Base-by-base conservation (phyloP, 2,113 vertebrate genomes). In the Hippopotamus amphibius region DNA sequence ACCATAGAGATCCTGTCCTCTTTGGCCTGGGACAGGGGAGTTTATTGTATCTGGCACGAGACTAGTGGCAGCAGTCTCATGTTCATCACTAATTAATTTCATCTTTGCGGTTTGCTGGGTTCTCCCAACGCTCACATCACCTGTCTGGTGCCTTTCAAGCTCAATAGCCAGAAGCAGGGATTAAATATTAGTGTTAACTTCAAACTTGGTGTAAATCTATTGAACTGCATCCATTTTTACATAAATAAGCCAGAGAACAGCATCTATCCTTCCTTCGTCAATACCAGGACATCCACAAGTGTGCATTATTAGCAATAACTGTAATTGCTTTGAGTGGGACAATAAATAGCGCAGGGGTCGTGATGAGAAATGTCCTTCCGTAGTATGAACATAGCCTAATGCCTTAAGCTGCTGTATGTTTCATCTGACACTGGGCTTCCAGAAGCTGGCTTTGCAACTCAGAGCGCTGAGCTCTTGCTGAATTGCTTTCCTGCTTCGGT, bases 141-240 rank as follows among this genome's bases (percentile, higher is more conserved):
- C 83, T 76, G 33, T 86, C 95, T 92, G 65, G 71, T 66, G 87
- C 88, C 93, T 97, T 97, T 98, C 69, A 46, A 3, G 81, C 46
- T 85, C 21, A 94, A 59, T 65, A 93, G 96, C 88, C 98, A 94
- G 96, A 97, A 98, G 81, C 37, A 57, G 93, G 69, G 89, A 94
- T 96, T 92, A 93, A 90, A 69, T 95, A 85, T 95, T 80, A 89
- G 90, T 65, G 66, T 91, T 76, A 90, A 94, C 85, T 79, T 94
- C 53, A 74, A 74, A 88, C 16, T 74, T 77, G 43, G 76, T 86
- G 48, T 93, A 66, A 93, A 71, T 88, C 90, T 94, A 88, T 86
- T 90, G 76, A 92, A 63, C 66, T 90, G 90, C 6, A 55, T 86
- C 90, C 43, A 11, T 76, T 93, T 96, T 88, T 90, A 82, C 71